Base-by-base conservation (phyloP, 2,888 invertebrate genomes). In the Dicyrtomina minuta region DNA sequence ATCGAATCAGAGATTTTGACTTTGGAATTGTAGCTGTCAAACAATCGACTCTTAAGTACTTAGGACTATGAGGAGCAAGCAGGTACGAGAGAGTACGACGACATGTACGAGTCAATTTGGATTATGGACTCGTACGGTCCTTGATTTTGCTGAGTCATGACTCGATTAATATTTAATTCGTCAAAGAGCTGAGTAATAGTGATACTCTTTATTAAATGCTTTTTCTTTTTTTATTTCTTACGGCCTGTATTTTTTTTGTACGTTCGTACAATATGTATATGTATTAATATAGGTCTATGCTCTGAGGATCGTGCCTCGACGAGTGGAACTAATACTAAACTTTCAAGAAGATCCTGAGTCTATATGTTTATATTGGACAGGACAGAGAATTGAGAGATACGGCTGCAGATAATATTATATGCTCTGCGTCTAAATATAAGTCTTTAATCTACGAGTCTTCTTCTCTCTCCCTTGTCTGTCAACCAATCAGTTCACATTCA, bases 381-480 rank as follows among this genome's bases (percentile, higher is more conserved):
- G 8, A 33, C 33, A 17, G 46, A 46, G 46, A 4, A n/a, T n/a
- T 17, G 20, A 22, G 51, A 51, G 51, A 22, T 51, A 51, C 8
- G 10, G 51, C 22, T 51, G 51, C 17, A 51, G 51, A 51, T 46
- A 17, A 12, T 6, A 12, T 17, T 46, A 43, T 43, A 8, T 46
- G 46, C 17, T n/a, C n/a, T 2, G 51, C 22, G 51, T 51, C 20
- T n/a, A 20, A 22, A 17, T 51, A 46, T 17, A 46, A 46, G 4
- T 46, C 13, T 17, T 15, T 17, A 46, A 46, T 17, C 46, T 17
- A 60, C 22, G 60, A 60, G 24, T 24, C 46, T 61, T 12, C 20
- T 15, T 33, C 53, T 64, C 53, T 64, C 56, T 55, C 33, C 49
- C 51, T 51, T n/a, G 60, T 60, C 46, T 65, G 65, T 65, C 65